Base-by-base conservation (phyloP, 2,888 invertebrate genomes). In the Zygothrica quintamaculata region DNA sequence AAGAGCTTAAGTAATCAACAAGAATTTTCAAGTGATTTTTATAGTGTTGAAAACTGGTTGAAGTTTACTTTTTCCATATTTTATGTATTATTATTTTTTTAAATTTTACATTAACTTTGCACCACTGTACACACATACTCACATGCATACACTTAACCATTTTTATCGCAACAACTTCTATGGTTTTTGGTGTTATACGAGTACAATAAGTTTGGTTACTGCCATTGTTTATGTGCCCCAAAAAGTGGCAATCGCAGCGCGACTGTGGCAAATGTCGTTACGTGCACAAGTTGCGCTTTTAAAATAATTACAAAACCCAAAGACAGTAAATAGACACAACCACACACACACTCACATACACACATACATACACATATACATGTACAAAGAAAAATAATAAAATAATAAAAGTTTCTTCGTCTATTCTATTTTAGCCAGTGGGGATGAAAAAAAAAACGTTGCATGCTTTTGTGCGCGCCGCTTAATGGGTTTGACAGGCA, bases 271-370 rank as follows among this genome's bases (percentile, higher is more conserved):
- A 81, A 76, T 84, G 82, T 81, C 74, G 73, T 80, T 82, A 84
- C 82, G 82, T 85, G 85, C 80, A 85, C 79, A 82, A 85, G 85
- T 82, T 82, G 85, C 73, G 77, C 85, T 85, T 85, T 82, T 82
- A 84, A 82, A 84, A 82, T 82, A 84, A 82, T 84, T 82, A 82
- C 79, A 78, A 77, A 81, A 58, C 51, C 56, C 18, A 74, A 59
- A 64, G 44, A 37, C 37, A 42, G 33, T 37, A 68, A 68, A 64
- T 51, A 67, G 26, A 67, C 52, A 67, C 52, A 52, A 44, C 18
- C 31, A 22, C 22, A n/a, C 5, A 34, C 34, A 43, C 53, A 26
- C 33, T 15, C 4, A 34, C 26, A 26, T 13, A 25, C 6, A 36
- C 34, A 46, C 33, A 36, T 5, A 26, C 7, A 33, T 26, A 48